phyloP scores from a whole-genome alignment of 2,888 invertebrate genomes.

The Leptopterna dolabrata region DNA sequence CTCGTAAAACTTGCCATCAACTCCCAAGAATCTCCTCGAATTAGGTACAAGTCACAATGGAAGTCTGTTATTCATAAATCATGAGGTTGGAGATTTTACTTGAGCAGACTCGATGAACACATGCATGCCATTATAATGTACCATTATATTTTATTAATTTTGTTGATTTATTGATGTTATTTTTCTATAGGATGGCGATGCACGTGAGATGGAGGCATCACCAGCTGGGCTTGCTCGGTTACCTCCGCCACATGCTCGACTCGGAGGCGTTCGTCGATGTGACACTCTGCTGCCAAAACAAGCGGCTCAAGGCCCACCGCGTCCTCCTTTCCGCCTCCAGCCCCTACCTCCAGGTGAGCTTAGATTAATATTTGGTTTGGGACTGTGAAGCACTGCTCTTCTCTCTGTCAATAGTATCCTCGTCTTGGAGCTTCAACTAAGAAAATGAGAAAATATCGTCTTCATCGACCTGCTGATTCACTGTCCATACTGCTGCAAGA shows the following conservation, averaged over 20 bases:
- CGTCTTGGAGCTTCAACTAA: background rate
- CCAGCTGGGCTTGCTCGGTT: slow-evolving; percentile 61
- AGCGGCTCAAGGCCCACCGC: slow-evolving; percentile 75
- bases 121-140: no score
- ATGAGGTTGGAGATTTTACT: no score
- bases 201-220: slow-evolving; percentile 61
- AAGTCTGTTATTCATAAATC: no score
- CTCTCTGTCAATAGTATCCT: background rate
- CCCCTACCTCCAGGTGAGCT: slow-evolving; percentile 71
- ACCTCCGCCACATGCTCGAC: slow-evolving; percentile 68
- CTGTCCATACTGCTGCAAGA: background rate
- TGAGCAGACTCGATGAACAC: no score
- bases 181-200: slow-evolving; percentile 54
- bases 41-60: no score
- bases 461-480: background rate
- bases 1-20: no score
- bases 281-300: slow-evolving; percentile 74
- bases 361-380: background rate
- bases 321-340: slow-evolving; percentile 77
- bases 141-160: no score
- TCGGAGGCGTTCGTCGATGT: slow-evolving; percentile 74
- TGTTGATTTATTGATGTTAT: background rate
- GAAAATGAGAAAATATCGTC: background rate
- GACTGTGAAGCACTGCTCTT: background rate
- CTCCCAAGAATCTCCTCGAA: no score